A percentile compares a stretch with the other conserved stretches of the same genome.
phyloP scores from a whole-genome alignment of 1,140 invertebrate species.

The Papilio machaon region DNA sequence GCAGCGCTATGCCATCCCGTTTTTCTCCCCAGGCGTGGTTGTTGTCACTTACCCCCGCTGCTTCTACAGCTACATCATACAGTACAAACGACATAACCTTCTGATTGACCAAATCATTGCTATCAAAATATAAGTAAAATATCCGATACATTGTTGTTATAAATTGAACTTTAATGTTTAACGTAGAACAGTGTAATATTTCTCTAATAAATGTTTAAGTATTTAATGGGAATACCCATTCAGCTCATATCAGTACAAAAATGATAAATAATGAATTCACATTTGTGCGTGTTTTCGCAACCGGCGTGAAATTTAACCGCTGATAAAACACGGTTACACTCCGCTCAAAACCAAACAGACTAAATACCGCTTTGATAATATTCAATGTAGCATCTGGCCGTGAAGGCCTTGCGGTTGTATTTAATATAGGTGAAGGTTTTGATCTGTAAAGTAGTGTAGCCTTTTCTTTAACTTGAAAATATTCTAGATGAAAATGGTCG shows the following conservation, averaged over 20 bases:
- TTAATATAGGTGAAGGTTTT: background rate
- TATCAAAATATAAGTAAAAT: too few relatives aligned
- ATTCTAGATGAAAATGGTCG: too few relatives aligned
- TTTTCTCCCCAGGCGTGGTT: too few relatives aligned
- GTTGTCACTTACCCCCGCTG: too few relatives aligned
- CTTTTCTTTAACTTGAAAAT: background rate
- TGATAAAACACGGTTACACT: background rate
- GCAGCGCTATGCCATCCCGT: too few relatives aligned
- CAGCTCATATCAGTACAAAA: background rate
- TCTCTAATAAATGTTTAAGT: background rate
- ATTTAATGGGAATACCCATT: background rate
- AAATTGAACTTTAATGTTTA: too few relatives aligned
- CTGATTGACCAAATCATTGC: background rate
- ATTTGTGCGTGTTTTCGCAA: conserved; percentile 9
- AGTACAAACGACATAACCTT: too few relatives aligned
- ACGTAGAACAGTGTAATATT: too few relatives aligned
- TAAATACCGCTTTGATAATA: conserved; percentile 7
- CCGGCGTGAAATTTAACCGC: background rate
- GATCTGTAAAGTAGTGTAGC: background rate
- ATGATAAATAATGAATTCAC: conserved; percentile 2
- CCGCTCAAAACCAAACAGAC: background rate
- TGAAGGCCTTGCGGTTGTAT: background rate
- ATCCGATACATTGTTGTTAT: too few relatives aligned
- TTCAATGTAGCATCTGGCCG: background rate
- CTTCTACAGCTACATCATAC: too few relatives aligned